Evolutionary conservation across 2,888 invertebrate species (phyloP), one percentile per base, ranked within the genome.

Genomic region (Synanthedon myopaeformis): DNA sequence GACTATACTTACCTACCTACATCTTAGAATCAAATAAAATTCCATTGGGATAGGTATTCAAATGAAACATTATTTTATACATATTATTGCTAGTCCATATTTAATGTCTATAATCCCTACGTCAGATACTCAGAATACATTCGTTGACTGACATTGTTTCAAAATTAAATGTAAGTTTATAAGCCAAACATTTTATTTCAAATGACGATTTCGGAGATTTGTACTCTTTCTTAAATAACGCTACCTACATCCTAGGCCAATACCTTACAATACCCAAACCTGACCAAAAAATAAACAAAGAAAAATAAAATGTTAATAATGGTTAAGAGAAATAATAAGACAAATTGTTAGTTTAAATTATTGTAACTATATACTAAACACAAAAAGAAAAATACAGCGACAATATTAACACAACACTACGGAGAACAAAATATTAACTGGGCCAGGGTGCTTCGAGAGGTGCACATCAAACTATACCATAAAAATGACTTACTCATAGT

Each of bases 71-170:
- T 72, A 67, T 69, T 35, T 70, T 67, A 72, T 74, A 72, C 76
- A 76, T 82, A 88, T 88, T 88, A 88, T 88, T 88, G 88, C 88
- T 88, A 88, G 80, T 83, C 82, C 82, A 83, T 87, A 88, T 88
- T 88, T 88, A 87, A 85, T 85, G 84, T 82, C 84, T 85, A 79
- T 85, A 86, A 82, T 80, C 68, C 83, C 88, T 88, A 88, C 86
- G 69, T 82, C 88, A 84, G 88, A 88, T 88, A 85, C 69, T 82
- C 88, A 84, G 88, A 88, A 88, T 88, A 88, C 85, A 88, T 88
- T 88, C 88, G 88, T 88, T 88, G 88, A 88, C 87, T 88, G 88
- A 88, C 87, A 82, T 77, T 78, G 75, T 83, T 81, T 79, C 79
- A 76, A 35, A 84, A 80, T 82, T 80, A 82, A 82, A 81, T 78